These are phyloP conservation scores for Pampusana beccarii DNA, from an alignment of 2,113 vertebrate species.

Conservation along the genomic window DNA sequence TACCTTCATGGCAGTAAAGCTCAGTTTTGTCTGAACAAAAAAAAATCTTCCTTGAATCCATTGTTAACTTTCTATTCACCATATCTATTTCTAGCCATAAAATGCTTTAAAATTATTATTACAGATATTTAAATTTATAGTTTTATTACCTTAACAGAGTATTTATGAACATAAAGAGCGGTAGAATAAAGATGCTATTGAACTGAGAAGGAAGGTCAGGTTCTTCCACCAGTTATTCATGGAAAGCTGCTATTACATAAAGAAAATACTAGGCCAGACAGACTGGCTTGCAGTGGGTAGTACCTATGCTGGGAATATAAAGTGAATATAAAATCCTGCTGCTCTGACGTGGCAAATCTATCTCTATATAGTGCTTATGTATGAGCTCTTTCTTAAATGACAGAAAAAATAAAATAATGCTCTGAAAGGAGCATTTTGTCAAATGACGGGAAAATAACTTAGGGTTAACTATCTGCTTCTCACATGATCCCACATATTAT, in stretches of 20 bases:
- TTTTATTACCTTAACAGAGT: not conserved
- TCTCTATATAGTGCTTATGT: not conserved
- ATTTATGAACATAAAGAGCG: not conserved
- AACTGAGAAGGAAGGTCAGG: not conserved
- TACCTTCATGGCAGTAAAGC: not conserved
- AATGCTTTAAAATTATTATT: not conserved
- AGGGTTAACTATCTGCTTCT: not conserved
- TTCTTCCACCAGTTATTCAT: not conserved
- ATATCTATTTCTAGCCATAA: not conserved
- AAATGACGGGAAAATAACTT: slow-evolving; percentile 5
- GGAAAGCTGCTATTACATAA: not conserved
- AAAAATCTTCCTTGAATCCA: not conserved
- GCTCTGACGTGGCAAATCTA: not conserved
- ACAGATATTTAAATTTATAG: not conserved
- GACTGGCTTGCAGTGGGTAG: not conserved
- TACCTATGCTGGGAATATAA: not conserved
- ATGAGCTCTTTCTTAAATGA: not conserved
- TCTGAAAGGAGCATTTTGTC: not conserved
- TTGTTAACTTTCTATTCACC: not conserved
- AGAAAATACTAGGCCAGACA: not conserved
- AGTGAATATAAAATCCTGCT: not conserved
- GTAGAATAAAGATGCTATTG: not conserved
- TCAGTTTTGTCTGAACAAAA: not conserved
- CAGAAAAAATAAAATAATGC: not conserved
- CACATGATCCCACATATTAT: not conserved